Evolutionary conservation across 1,140 invertebrate genomes (phyloP).

Genomic region (Patella vulgata): DNA sequence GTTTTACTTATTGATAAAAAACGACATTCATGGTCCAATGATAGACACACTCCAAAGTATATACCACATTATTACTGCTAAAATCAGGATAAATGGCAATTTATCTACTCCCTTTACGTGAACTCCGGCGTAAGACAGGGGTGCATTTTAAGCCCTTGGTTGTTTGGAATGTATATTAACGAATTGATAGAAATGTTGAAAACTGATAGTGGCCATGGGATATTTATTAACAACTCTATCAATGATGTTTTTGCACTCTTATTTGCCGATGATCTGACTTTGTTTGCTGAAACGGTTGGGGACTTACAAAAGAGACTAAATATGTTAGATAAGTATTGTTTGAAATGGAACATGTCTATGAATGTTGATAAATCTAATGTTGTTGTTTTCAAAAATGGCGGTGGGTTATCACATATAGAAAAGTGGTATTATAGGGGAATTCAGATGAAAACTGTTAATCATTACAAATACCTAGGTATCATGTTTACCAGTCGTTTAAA

Average conservation of each 20-base stretch:
- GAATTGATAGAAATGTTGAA: slow-evolving; percentile 6
- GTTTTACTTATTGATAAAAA: slow-evolving; percentile 3
- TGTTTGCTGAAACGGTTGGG: too few species aligned
- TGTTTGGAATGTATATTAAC: slow-evolving; percentile 6
- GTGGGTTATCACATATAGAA: too few species aligned
- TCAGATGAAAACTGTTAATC: background rate
- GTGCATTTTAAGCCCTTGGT: slow-evolving; percentile 1
- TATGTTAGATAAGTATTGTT: too few species aligned
- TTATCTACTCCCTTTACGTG: background rate
- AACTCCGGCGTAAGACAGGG: background rate
- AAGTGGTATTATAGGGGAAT: too few species aligned
- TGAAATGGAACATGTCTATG: too few species aligned
- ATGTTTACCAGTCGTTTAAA: slow-evolving; percentile 10
- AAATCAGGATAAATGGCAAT: background rate
- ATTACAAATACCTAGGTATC: slow-evolving; percentile 9
- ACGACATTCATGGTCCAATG: slow-evolving; percentile 9
- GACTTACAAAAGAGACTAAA: too few species aligned
- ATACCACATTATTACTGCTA: slow-evolving; percentile 6
- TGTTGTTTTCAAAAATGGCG: too few species aligned
- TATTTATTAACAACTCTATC: background rate
- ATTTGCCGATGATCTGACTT: too few species aligned
- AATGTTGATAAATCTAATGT: too few species aligned
- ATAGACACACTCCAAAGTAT: slow-evolving; percentile 6
- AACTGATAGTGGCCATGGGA: background rate
- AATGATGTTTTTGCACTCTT: too few species aligned